Base-by-base conservation (phyloP, 1,140 invertebrate species). In the Lamellibrachia luymesi region DNA sequence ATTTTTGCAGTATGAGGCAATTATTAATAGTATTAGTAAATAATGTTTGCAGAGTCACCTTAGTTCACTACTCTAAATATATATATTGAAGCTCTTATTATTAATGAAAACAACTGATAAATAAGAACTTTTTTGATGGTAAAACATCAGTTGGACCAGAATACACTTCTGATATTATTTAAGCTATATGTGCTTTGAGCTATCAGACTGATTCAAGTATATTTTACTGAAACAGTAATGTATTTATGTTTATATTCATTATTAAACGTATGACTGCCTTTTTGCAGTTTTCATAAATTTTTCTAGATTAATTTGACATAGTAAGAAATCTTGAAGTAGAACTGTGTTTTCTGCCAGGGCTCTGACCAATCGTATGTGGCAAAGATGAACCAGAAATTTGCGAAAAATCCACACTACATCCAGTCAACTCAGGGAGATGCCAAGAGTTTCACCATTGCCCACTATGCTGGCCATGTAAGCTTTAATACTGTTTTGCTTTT, bases 371-470 rank as follows among this genome's bases (percentile, higher is more conserved):
- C 93, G 1, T 90, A 94, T 4, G 90, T 94, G 2, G 93, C 94
- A 2, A 94, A 94, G 93, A 92, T 94, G 17, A 91, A 27, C 22
- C 22, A 64, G 91, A 93, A 93, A 10, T 50, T 93, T 50, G 51
- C 25, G 2, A 90, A 92, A 13, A 51, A 92, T 10, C 17, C 93
- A 4, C 50, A 93, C 56, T 93, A 91, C 17, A 91, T 92, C 52
- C 51, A 50, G 89, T 97, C 97, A 25, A 97, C 98, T 7, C 98
- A 98, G 95, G 97, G 97, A 17, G 97, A 98, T 94, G 97, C 97
- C 1, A 96, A 97, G 80, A 97, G 97, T 94, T 98, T 98, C 95
- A 97, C 97, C 10, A 97, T 98, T 22, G 97, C 98, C 52, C 98
- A 98, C 96, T 98, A 98, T 95, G 98, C 98, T 90, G 98, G 98